These are phyloP conservation scores for Upupa epops DNA, from an alignment of 2,113 vertebrate genomes.

Conservation along the genomic window DNA sequence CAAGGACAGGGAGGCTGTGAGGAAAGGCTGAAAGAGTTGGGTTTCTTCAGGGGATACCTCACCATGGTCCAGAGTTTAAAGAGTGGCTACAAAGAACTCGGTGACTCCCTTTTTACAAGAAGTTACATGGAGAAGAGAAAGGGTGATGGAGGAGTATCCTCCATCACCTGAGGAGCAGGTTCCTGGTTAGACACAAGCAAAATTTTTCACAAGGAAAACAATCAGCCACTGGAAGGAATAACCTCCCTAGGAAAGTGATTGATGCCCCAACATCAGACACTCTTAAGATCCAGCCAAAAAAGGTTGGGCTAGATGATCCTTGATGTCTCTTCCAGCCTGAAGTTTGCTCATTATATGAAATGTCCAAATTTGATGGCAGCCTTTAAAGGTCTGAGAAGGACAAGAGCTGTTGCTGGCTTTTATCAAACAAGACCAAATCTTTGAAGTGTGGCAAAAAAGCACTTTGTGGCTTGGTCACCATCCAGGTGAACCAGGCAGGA, in stretches of 20 bases:
- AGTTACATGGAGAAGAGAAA: not conserved
- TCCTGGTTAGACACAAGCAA: not conserved
- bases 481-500: not conserved
- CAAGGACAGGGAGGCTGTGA: not conserved
- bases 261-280: not conserved
- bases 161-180: not conserved
- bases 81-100: not conserved
- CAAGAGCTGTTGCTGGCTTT: not conserved
- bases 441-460: fast-evolving
- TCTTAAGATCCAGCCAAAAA: not conserved
- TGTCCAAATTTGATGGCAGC: not conserved
- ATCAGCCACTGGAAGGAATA: not conserved
- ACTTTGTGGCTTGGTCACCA: not conserved
- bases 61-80: not conserved
- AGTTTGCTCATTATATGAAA: not conserved
- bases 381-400: not conserved
- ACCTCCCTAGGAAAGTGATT: not conserved
- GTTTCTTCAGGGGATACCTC: not conserved
- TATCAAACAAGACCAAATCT: not conserved
- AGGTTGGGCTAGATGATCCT: not conserved
- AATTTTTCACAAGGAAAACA: not conserved
- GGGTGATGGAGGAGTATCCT: not conserved
- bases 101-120: not conserved
- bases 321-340: not conserved
- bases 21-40: not conserved